These are phyloP conservation scores for Spisula solida DNA, from an alignment of 2,888 invertebrate genomes.

Conservation along the genomic window DNA sequence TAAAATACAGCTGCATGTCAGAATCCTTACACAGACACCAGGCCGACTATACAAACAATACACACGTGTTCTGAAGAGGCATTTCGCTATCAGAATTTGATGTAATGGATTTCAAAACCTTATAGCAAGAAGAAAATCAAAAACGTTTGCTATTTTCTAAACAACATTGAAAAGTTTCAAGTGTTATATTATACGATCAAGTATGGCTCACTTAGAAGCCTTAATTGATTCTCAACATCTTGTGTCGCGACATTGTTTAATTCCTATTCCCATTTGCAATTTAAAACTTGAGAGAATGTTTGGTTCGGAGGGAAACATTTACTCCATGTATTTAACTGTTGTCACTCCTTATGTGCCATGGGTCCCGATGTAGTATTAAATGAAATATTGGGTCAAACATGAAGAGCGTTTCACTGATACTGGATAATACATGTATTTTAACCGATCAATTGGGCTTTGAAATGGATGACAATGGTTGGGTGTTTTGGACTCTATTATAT, in stretches of 20 bases:
- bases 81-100: not conserved
- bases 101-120: not conserved
- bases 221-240: not conserved
- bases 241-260: not conserved
- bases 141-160: not conserved
- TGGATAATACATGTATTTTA: no score
- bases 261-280: not conserved
- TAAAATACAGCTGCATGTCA: constrained; percentile 13
- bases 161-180: no score
- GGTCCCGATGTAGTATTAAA: no score
- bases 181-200: no score
- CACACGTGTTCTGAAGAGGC: not conserved
- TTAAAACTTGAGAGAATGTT: not conserved
- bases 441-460: no score
- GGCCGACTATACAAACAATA: not conserved
- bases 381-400: no score
- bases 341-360: no score
- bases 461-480: no score
- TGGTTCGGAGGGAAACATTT: not conserved
- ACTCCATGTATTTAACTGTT: no score
- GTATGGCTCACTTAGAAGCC: no score
- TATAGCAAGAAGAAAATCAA: not conserved
- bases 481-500: no score
- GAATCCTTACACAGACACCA: not conserved
- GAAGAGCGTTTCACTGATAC: no score